Base-by-base conservation (phyloP, 2,113 vertebrate genomes). In the Xiphophorus maculatus region DNA sequence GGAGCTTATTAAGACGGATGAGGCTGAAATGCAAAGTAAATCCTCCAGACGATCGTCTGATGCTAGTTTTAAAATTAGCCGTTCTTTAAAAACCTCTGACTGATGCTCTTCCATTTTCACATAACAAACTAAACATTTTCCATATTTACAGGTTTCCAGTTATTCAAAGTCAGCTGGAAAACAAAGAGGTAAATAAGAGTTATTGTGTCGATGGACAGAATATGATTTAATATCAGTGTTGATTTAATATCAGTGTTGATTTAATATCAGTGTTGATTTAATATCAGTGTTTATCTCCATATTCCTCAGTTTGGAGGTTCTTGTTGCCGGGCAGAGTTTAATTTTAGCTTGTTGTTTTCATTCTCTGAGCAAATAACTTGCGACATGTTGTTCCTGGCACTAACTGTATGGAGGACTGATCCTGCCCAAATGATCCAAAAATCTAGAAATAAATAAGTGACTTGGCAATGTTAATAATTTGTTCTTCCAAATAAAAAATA, bases 1-100 rank as follows among this genome's bases (percentile, higher is more conserved):
- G 4, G 71, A 29, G 17, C 83, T 77, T 48, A 77, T 66, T n/a
- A 51, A 61, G 42, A 19, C 33, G 83, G 58, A 83, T 63, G 42
- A 62, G 33, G 37, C 17, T 68, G 72, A 75, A 17, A 32, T 63
- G 27, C 33, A 19, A 66, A 71, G 33, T 67, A 30, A 42, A 58
- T 58, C 51, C 51, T 58, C 51, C 51, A 58, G 51, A n/a, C 4
- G 15, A 30, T 30, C 5, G 19, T 17, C 15, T 48, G 44, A n/a
- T 17, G 51, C 25, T 10, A 58, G 17, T 25, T 58, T 58, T 58
- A 58, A 58, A n/a, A 9, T 54, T 25, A 54, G 48, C 48, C 7
- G 1, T 54, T 15, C 40, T 42, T 48, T 48, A 48, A 48, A 48
- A 58, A 58, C 25, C 22, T 22, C 3, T 15, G 40, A 42, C 14